phyloP scores from a whole-genome alignment of 2,113 vertebrate genomes.

The Plotosus lineatus region DNA sequence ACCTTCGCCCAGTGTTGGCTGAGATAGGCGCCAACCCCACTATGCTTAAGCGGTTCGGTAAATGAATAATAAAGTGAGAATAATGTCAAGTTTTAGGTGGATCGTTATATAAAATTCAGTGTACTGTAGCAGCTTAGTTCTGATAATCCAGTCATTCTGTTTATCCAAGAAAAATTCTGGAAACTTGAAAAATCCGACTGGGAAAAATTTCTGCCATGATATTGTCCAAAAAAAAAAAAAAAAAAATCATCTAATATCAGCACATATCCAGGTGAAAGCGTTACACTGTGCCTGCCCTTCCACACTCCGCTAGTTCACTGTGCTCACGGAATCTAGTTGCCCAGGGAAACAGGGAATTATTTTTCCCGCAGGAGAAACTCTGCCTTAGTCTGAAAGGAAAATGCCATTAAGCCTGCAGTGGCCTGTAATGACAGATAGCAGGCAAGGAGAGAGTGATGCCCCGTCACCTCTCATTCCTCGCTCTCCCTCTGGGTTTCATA shows the following conservation, averaged over 20 bases:
- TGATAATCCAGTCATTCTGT: background rate
- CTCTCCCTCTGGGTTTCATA: constrained; percentile 41
- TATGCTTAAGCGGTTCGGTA: too few relatives aligned
- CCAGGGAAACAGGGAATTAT: constrained; percentile 32
- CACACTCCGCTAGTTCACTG: constrained; percentile 4
- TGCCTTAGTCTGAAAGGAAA: constrained; percentile 44
- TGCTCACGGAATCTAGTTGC: constrained; percentile 28
- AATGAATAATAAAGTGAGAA: too few relatives aligned
- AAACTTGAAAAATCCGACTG: background rate
- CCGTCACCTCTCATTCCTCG: constrained; percentile 33
- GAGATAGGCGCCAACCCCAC: too few relatives aligned
- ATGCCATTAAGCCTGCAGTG: constrained; percentile 58
- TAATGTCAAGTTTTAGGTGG: background rate
- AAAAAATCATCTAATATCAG: background rate
- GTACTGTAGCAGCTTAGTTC: background rate
- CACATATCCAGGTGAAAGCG: constrained; percentile 11
- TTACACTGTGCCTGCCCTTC: background rate
- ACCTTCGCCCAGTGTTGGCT: too few relatives aligned
- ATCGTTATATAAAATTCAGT: background rate
- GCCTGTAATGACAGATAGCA: constrained; percentile 64
- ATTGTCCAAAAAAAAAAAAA: too few relatives aligned
- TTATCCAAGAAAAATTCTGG: background rate
- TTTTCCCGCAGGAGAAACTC: constrained; percentile 23
- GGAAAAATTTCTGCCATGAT: background rate
- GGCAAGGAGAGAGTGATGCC: constrained; percentile 47